Base-by-base conservation (phyloP, 37 sponge, comb jelly and placozoan species). In the Cliona cf. orientalis region DNA sequence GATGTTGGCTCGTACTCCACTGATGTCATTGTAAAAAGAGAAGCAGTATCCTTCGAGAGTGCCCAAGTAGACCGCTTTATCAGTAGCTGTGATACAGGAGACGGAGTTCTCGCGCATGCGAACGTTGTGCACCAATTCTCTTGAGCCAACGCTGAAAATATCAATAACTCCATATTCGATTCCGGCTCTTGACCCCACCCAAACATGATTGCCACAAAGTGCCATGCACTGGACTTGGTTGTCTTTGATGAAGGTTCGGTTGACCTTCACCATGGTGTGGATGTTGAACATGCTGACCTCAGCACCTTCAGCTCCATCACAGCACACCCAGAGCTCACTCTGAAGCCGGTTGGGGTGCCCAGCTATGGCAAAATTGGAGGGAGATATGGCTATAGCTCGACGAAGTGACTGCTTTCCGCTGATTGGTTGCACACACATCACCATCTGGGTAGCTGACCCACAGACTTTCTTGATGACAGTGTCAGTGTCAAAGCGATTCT, bases 321-420 rank as follows among this genome's bases (percentile, higher is more conserved):
- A 86, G 45, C 86, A 86, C 41, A 91, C 69, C 91, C 91, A 91
- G 42, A 91, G 43, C 72, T 91, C 91, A 46, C 35, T 76, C 11
- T 77, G 38, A 12, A 22, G 45, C 5, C 39, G 63, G 22, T 39
- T 6, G 21, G 33, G 29, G 23, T 21, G 41, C 21, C 69, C 62
- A 28, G 58, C 74, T 36, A 29, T n/a, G 1, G 28, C 22, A 6
- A 28, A 66, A 32, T 71, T 37, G 7, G 62, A 25, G 35, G 67
- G 42, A 41, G 60, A 58, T 34, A 91, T 69, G 64, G 72, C 79
- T 32, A 86, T 83, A 17, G 77, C 82, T 38, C 40, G 26, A 19
- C 91, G 70, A 38, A 91, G 79, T 5, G 91, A 86, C 32, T 43
- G 35, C n/a, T 46, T 42, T 46, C 91, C 78, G 12, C 63, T 69